Conservation (phyloP, 2,797 vertebrate species). For the Lagodon rhomboides region DNA sequence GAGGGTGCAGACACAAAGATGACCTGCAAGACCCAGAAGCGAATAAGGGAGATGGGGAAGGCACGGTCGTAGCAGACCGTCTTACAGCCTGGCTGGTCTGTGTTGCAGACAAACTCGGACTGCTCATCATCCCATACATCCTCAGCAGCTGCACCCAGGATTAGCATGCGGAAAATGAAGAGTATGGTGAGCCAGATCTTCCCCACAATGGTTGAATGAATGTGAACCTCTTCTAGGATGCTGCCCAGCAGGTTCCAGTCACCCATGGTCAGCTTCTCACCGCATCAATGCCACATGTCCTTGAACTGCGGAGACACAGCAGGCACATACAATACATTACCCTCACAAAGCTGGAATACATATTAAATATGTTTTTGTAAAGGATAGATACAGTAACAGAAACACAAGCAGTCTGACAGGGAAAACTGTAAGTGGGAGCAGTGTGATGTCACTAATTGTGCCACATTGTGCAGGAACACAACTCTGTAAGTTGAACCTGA, state of each 20-base stretch:
- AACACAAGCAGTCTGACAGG: no score
- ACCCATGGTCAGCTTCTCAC: constrained; percentile 88
- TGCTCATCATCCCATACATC: constrained; percentile 96
- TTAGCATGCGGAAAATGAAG: constrained; percentile 96
- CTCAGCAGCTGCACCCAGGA: constrained; percentile 93
- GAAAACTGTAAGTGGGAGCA: no score
- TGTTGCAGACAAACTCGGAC: constrained; percentile 94
- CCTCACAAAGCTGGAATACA: neutral
- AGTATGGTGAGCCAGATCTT: constrained; percentile 98
- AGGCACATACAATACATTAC: constrained; percentile 10
- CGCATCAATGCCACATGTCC: constrained; percentile 85
- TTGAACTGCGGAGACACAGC: constrained; percentile 72
- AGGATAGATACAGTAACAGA: neutral
- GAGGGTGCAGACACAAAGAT: constrained; percentile 96
- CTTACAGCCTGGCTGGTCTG: constrained; percentile 94
- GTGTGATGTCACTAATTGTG: no score
- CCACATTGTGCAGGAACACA: no score
- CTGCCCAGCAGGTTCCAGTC: constrained; percentile 97
- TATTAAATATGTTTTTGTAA: neutral
- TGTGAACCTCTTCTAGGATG: constrained; percentile 96
- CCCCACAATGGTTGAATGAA: constrained; percentile 94
- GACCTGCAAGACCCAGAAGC: constrained; percentile 96
- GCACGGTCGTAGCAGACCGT: constrained; percentile 93
- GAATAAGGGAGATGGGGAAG: constrained; percentile 95
- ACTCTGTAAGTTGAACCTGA: no score